Evolutionary conservation across 1,140 invertebrate species (phyloP), one percentile per base, ranked within the genome.

Genomic region (Muscidifurax raptorellus): DNA sequence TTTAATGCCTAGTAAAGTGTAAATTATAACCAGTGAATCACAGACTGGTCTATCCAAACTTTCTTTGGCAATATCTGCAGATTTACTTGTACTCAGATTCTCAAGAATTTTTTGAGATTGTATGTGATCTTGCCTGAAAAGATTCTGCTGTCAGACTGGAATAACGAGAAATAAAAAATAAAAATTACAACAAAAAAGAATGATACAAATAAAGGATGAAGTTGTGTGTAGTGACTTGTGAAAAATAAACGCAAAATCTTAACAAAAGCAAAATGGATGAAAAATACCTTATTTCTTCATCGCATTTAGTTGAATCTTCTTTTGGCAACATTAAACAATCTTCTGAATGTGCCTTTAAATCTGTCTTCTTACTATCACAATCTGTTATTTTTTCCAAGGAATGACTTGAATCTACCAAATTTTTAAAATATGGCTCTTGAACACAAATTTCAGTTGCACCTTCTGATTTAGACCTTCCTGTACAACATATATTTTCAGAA

Each of bases 251-350:
- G 2, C 25, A 27, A 77, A 52, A 52, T 52, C 40, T 25, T 52
- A 77, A 59, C 1, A 59, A 77, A 27, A 6, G 13, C 5, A 69
- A 69, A 69, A 69, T 30, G 25, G 1, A 69, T 18, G 7, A 85
- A 67, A 78, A 84, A 75, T 86, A 90, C 90, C 87, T 91, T 32
- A 83, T 86, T 81, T 91, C 89, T 9, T 87, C 87, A 78, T 88
- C 87, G 66, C 85, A 87, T 85, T 86, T 87, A 40, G 32, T 88
- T 88, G 28, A 59, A 84, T 28, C 36, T 66, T 81, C 67, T 86
- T 4, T 59, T n/a, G 13, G 82, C 52, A 75, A 88, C 77, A 59
- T 84, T 85, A 5, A 30, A 78, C 28, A 72, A 2, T 72, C n/a
- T 64, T 80, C 32, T 27, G 5, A 69, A 30, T 59, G 6, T 59